phyloP scores from a whole-genome alignment of 1,140 invertebrate species.

The Calliphora vicina region DNA sequence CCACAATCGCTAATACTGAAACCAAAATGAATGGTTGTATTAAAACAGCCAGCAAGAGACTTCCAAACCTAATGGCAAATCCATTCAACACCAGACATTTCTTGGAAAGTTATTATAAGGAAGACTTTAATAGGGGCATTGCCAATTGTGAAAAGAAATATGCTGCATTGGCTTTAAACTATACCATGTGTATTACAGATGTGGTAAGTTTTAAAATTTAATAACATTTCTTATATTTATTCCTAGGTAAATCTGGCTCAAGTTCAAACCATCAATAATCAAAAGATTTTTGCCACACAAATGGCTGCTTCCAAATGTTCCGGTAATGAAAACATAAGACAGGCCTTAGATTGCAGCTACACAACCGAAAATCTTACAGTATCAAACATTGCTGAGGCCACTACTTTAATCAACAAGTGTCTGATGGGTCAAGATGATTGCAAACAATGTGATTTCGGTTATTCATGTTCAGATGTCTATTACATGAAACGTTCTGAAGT shows the following conservation, averaged over 20 bases:
- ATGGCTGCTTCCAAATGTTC: not conserved
- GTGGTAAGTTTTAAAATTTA: not conserved
- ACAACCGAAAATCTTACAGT: not conserved
- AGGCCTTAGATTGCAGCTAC: not conserved
- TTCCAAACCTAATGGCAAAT: not conserved
- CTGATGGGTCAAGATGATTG: not conserved
- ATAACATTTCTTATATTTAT: too few species aligned
- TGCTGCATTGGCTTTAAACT: not conserved
- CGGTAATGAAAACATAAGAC: not conserved
- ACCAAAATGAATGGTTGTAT: not conserved
- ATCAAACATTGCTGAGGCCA: not conserved
- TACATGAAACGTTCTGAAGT: not conserved
- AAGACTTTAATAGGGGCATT: not conserved
- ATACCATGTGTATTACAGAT: not conserved
- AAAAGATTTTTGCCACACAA: slow-evolving; percentile 1
- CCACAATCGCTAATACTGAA: not conserved
- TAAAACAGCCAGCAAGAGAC: not conserved
- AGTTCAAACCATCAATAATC: not conserved
- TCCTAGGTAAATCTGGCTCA: not conserved
- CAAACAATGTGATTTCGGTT: not conserved
- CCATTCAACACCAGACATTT: not conserved
- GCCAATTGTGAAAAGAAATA: not conserved
- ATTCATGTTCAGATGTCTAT: not conserved
- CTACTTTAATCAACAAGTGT: not conserved
- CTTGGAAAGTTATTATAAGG: not conserved